A percentile compares a stretch with the other conserved stretches of the same genome.
Conservation (phyloP, 2,113 vertebrate species). For the Nasalis larvatus region DNA sequence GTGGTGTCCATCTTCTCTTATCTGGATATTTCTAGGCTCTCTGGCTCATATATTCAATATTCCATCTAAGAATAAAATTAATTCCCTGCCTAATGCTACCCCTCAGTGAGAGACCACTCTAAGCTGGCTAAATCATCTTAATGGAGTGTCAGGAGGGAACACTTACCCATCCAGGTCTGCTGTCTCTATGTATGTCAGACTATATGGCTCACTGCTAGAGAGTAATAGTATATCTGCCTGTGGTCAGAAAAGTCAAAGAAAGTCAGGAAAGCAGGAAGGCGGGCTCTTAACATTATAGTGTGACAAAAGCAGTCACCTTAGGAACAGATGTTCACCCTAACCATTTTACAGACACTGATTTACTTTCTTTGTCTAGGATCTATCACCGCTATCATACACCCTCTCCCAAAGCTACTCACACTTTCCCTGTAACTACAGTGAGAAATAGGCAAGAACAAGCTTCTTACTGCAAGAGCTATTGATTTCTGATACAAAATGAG, state of each 20-base stretch:
- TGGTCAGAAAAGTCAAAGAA: constrained; percentile 49
- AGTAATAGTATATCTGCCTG: constrained; percentile 95
- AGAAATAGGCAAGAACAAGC: not conserved
- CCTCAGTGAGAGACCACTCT: not conserved
- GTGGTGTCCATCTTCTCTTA: no score
- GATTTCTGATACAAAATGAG: not conserved
- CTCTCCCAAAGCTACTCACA: not conserved
- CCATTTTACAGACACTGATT: not conserved
- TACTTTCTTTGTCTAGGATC: not conserved
- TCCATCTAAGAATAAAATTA: not conserved
- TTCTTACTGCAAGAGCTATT: not conserved
- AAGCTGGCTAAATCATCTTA: not conserved
- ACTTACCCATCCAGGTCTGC: constrained; percentile 95
- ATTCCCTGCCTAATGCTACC: not conserved
- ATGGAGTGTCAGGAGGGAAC: not conserved
- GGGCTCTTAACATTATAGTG: not conserved
- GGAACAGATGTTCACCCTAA: not conserved
- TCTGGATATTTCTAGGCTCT: constrained; percentile 19
- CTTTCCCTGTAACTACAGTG: not conserved
- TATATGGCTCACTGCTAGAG: constrained; percentile 95
- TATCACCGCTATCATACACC: not conserved
- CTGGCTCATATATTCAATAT: not conserved
- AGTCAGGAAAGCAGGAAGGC: constrained; percentile 10
- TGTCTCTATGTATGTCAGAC: constrained; percentile 94
- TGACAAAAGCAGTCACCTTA: not conserved